Evolutionary conservation across 2,797 vertebrate genomes (phyloP), one percentile per base, ranked within the genome.

Genomic region (Galagoides demidoff): DNA sequence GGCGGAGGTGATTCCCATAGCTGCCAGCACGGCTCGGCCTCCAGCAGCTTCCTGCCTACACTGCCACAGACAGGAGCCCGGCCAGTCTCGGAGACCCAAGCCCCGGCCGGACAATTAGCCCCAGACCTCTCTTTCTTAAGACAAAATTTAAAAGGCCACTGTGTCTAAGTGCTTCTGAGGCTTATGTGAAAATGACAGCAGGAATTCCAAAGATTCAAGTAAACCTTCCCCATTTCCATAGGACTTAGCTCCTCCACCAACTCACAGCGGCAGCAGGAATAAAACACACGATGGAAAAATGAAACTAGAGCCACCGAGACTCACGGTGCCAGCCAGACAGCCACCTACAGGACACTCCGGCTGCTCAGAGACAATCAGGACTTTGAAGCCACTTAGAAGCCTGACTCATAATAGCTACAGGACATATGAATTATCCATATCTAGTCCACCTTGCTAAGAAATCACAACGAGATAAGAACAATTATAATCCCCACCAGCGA

Each of bases 271-370:
- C 98, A 98, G 98, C 98, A 98, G 98, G 98, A 99, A 99, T 98
- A 98, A 98, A 98, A 98, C 98, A 98, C 98, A 98, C 97, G 98
- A 98, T 98, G 98, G 98, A 98, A 98, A 98, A 98, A 97, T 92
- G 97, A 98, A 98, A 98, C 97, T 95, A 98, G 63, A 93, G 98
- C 98, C 98, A 97, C 98, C 95, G 98, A 98, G 98, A 98, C 97
- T 94, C 97, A 96, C 96, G 20, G 97, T 97, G 99, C 98, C 98
- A 98, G 98, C 98, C 98, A 97, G 97, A 94, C 97, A 97, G 94
- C 95, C 98, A 98, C 97, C 98, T 98, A 98, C 98, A 98, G 98
- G 98, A 98, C 97, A 93, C 97, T 95, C 96, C 83, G 96, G 98
- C 98, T 97, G 93, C 98, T 98, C 94, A 92, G 92, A 98, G 98